Evolutionary conservation across 2,113 vertebrate genomes (phyloP).

Genomic region (Rana temporaria): DNA sequence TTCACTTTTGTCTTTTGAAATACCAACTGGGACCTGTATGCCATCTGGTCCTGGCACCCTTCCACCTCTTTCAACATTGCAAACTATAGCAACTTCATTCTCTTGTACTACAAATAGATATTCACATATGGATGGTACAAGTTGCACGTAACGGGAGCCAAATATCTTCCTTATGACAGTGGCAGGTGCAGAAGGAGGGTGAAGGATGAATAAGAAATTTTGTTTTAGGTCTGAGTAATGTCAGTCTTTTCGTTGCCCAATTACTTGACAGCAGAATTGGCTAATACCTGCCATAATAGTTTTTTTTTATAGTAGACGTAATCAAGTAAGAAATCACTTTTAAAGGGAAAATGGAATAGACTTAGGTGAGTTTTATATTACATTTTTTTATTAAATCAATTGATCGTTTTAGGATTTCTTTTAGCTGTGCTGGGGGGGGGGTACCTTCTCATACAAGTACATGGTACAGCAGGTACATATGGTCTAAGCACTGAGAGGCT

Average conservation of each 20-base stretch:
- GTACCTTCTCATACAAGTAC: too few species aligned
- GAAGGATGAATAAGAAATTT: conserved; percentile 15
- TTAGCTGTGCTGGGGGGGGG: too few species aligned
- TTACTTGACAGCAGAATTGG: neutral
- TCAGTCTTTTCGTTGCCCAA: neutral
- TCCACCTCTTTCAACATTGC: conserved; percentile 49
- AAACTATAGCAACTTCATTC: conserved; percentile 50
- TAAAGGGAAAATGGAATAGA: too few species aligned
- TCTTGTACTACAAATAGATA: conserved; percentile 52
- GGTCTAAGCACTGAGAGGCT: too few species aligned
- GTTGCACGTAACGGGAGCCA: conserved; percentile 9
- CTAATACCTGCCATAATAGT: conserved; percentile 13
- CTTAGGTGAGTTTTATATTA: too few species aligned
- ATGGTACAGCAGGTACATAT: too few species aligned
- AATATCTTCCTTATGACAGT: conserved; percentile 24
- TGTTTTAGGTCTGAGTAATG: neutral
- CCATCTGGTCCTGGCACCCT: conserved; percentile 53
- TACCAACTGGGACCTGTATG: conserved; percentile 44
- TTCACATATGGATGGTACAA: conserved; percentile 50
- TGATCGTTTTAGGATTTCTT: too few species aligned
- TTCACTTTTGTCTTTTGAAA: conserved; percentile 54
- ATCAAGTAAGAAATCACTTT: too few species aligned
- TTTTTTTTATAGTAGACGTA: neutral
- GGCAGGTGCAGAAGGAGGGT: conserved; percentile 16
- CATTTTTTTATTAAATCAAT: too few species aligned